Base-by-base conservation (phyloP, 2,797 vertebrate species). In the Hypotaenidia philippensis region DNA sequence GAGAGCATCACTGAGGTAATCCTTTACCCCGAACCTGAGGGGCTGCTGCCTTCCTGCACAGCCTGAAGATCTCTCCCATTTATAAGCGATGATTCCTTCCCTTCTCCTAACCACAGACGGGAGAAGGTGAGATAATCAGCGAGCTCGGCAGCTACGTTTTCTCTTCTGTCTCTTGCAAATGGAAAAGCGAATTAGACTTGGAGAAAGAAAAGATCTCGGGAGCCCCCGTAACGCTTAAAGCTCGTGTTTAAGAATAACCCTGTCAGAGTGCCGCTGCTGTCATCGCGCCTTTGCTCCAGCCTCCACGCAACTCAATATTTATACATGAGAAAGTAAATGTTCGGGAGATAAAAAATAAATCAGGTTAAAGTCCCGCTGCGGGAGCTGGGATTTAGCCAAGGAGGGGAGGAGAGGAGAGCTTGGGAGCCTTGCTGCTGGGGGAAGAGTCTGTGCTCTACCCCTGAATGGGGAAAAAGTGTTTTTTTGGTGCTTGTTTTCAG, bases 171-270 rank as follows among this genome's bases (percentile, higher is more conserved):
- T 63, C 86, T 86, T 95, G 78, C 91, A 88, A 96, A 94, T 72
- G 23, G 27, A 47, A 45, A 92, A 93, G 93, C 52, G 14, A 74
- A 92, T 95, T 90, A 93, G 91, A 80, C 81, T 85, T 66, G 34
- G 41, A 55, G 59, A 80, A 93, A 77, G 26, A 85, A 95, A 91
- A 92, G 59, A 36, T 61, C 89, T 96, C 82, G 81, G 86, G 92
- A 97, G 94, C 55, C 66, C 41, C 88, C 4, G 1, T 94, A 69
- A 94, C 72, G 96, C 93, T 72, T 68, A 63, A 52, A 38, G 85
- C 80, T 95, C 78, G 95, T 94, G 80, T 95, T 97, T 95, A 95
- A 96, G 95, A 97, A 92, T 93, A 96, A 91, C 80, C 78, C 90
- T 69, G 78, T 75, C 60, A 34, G 82, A 79, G 66, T 1, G 8